Conservation (phyloP, 1,140 invertebrate genomes). For the Drosophila athabasca region DNA sequence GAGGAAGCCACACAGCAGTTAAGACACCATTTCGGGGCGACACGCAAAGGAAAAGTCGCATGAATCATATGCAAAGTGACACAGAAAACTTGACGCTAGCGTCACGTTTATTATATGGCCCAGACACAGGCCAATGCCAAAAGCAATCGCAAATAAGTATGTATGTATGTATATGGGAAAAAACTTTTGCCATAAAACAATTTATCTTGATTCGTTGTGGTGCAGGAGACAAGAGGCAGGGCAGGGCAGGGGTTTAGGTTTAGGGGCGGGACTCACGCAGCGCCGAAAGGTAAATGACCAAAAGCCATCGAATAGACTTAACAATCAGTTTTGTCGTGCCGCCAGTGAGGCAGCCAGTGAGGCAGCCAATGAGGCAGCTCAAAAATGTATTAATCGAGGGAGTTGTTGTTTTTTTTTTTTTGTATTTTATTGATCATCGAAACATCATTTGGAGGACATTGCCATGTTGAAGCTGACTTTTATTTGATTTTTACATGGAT, state of each 20-base stretch:
- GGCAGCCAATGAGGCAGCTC: too few relatives aligned
- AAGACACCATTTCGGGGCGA: too few relatives aligned
- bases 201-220: slow-evolving; percentile 66
- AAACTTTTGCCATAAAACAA: slow-evolving; percentile 57
- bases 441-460: slow-evolving; percentile 51
- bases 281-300: slow-evolving; percentile 73
- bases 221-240: not conserved
- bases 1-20: slow-evolving; percentile 8
- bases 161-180: slow-evolving; percentile 1
- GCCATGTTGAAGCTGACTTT: slow-evolving; percentile 26
- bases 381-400: slow-evolving; percentile 59
- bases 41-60: slow-evolving; percentile 60
- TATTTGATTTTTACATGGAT: slow-evolving; percentile 43
- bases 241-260: not conserved
- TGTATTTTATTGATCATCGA: slow-evolving; percentile 56
- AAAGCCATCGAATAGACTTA: slow-evolving; percentile 39
- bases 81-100: slow-evolving; percentile 45
- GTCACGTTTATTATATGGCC: slow-evolving; percentile 41
- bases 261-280: slow-evolving; percentile 36
- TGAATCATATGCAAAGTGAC: slow-evolving; percentile 72
- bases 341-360: not conserved
- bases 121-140: slow-evolving; percentile 35
- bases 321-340: slow-evolving; percentile 42
- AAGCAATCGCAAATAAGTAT: not conserved
- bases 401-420: not conserved